Evolutionary conservation across 2,888 invertebrate genomes (phyloP).

Genomic region (Chalcis sispes): DNA sequence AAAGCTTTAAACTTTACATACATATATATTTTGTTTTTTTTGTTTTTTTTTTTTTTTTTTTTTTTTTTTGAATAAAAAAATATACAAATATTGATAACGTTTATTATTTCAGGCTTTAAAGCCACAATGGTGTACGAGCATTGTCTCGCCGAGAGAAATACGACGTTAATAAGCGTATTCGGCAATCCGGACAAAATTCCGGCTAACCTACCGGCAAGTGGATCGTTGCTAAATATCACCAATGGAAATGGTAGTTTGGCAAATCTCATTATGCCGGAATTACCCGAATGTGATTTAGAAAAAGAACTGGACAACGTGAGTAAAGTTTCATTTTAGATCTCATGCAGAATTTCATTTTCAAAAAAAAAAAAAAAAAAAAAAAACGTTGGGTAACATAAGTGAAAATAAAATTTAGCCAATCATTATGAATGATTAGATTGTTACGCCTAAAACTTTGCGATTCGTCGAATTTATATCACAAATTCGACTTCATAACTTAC

Average conservation of each 20-base stretch:
- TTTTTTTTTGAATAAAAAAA: not conserved
- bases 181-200: conserved; percentile 78
- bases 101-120: conserved; percentile 82
- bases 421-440: no score
- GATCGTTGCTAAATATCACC: conserved; percentile 78
- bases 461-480: no score
- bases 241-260: conserved; percentile 79
- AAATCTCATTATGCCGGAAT: conserved; percentile 80
- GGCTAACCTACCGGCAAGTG: conserved; percentile 78
- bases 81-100: not conserved
- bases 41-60: no score
- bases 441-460: no score
- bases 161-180: conserved; percentile 79
- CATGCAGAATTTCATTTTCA: no score
- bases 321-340: conserved; percentile 62
- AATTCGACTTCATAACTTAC: no score
- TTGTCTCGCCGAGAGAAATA: conserved; percentile 82
- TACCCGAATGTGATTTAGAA: conserved; percentile 88
- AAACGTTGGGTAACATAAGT: no score
- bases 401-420: no score
- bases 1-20: no score
- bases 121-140: conserved; percentile 90
- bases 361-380: no score
- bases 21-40: not conserved
- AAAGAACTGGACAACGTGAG: conserved; percentile 93